Percentiles rank a stretch among this genome's conserved stretches.
These are phyloP conservation scores for Sabellastarte sp. DNA, from an alignment of 2,888 invertebrate genomes.

Conservation along the genomic window DNA sequence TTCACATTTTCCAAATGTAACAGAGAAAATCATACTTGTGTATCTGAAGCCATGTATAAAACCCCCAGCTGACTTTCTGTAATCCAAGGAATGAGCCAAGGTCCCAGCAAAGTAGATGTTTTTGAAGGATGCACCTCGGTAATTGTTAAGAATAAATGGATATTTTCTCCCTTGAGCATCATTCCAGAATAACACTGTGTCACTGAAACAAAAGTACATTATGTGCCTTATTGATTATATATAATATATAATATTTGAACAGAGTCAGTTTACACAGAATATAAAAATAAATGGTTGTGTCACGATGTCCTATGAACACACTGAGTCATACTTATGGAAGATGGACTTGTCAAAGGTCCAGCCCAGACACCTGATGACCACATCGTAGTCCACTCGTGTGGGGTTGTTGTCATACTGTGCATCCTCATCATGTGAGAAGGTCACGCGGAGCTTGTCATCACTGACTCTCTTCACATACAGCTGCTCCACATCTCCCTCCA, in stretches of 20 bases:
- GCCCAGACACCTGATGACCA: slow-evolving; percentile 60
- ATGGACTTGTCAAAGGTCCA: slow-evolving; percentile 59
- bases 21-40: slow-evolving; percentile 56
- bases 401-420: slow-evolving; percentile 53
- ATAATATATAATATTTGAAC: no score
- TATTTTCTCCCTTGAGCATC: no score
- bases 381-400: slow-evolving; percentile 58
- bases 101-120: slow-evolving; percentile 59
- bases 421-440: background rate
- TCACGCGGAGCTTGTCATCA: slow-evolving; percentile 19
- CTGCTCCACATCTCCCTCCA: slow-evolving; percentile 54
- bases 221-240: no score
- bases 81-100: slow-evolving; percentile 59
- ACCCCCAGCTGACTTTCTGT: slow-evolving; percentile 61
- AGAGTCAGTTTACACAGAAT: no score
- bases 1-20: no score
- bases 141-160: slow-evolving; percentile 54
- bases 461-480: background rate
- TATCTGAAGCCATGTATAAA: slow-evolving; percentile 63
- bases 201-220: no score
- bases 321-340: no score
- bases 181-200: no score
- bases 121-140: slow-evolving; percentile 51
- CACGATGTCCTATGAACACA: no score
- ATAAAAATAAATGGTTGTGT: no score